phyloP scores from a whole-genome alignment of 37 sponge, comb jelly and placozoan genomes.

The Cladorhizidae sp. region DNA sequence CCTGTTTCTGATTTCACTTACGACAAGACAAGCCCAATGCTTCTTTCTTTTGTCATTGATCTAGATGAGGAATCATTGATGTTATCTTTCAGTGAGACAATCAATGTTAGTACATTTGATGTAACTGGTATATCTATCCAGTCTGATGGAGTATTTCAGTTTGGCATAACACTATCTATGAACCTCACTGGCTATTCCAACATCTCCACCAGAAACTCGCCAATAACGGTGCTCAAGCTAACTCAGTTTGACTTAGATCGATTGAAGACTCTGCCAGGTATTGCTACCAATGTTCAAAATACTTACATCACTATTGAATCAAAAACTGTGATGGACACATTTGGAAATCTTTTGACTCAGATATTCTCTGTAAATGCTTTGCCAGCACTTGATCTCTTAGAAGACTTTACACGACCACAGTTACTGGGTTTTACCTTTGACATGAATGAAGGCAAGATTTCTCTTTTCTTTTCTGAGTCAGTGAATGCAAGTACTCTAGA shows the following conservation, averaged over 20 bases:
- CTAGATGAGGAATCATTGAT: conserved; percentile 45
- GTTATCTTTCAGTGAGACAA: conserved; percentile 86
- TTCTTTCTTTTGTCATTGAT: conserved; percentile 67
- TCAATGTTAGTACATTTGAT: conserved; percentile 59
- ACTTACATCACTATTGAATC: conserved; percentile 63
- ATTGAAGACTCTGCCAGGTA: conserved; percentile 62
- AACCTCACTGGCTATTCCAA: conserved; percentile 6
- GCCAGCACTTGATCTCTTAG: conserved; percentile 14
- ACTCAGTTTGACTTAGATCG: conserved; percentile 60
- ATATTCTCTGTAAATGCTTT: conserved; percentile 36
- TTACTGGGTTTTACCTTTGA: conserved; percentile 65
- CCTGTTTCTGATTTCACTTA: conserved; percentile 36
- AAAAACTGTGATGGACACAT: conserved; percentile 65
- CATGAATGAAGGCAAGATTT: conserved; percentile 60
- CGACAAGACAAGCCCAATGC: conserved; percentile 65
- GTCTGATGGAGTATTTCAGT: conserved; percentile 1
- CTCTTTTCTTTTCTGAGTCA: conserved; percentile 83
- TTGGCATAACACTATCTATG: conserved; percentile 15
- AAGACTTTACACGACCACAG: conserved; percentile 62
- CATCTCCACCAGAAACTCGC: conserved; percentile 22
- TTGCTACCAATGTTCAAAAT: conserved; percentile 63
- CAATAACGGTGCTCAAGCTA: conserved; percentile 42
- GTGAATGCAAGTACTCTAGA: conserved; percentile 64
- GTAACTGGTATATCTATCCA: conserved; percentile 50
- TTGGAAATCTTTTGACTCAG: conserved; percentile 48